Conservation (phyloP, 2,888 invertebrate genomes). For the Celastrina argiolus region DNA sequence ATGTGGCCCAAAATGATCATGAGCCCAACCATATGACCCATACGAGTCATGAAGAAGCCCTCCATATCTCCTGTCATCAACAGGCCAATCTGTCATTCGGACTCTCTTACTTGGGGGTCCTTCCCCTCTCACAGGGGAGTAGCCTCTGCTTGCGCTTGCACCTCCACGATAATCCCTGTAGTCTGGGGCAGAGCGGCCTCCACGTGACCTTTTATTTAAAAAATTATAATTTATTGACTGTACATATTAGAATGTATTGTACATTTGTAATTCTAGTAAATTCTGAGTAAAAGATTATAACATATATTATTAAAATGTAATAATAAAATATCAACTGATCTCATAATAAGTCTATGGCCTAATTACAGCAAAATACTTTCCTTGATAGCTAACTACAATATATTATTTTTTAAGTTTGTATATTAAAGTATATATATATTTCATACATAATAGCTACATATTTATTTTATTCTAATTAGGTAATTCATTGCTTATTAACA, state of each 20-base stretch:
- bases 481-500: neutral
- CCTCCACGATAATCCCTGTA: slow-evolving; percentile 87
- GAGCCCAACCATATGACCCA: slow-evolving; percentile 76
- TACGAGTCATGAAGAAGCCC: slow-evolving; percentile 73
- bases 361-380: too few species aligned
- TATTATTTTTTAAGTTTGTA: too few species aligned
- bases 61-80: slow-evolving; percentile 71
- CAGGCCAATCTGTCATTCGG: slow-evolving; percentile 82
- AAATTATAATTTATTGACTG: neutral
- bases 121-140: slow-evolving; percentile 87
- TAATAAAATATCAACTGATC: neutral
- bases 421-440: too few species aligned
- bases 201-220: slow-evolving; percentile 54
- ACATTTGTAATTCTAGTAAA: neutral
- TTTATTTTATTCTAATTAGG: too few species aligned
- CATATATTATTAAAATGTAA: neutral
- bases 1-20: slow-evolving; percentile 76
- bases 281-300: neutral
- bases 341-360: too few species aligned
- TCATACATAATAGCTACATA: too few species aligned
- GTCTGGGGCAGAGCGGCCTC: slow-evolving; percentile 86
- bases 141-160: slow-evolving; percentile 82
- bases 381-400: too few species aligned
- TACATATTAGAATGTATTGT: neutral
- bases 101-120: slow-evolving; percentile 88